phyloP scores from a whole-genome alignment of 2,113 vertebrate species.

The Diadophis punctatus region DNA sequence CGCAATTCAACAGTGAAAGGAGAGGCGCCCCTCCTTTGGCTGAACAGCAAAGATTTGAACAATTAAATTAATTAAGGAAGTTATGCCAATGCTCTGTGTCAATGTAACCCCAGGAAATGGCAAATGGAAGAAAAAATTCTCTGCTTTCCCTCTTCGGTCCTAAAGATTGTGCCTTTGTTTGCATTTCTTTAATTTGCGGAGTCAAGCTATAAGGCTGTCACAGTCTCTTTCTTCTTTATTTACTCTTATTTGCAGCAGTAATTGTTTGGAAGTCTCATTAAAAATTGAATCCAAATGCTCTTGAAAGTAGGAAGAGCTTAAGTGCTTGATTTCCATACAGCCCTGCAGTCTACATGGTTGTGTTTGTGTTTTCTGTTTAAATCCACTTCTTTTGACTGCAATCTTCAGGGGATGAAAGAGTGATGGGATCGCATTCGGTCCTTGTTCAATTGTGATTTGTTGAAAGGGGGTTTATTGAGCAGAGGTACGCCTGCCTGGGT shows the following conservation, averaged over 20 bases:
- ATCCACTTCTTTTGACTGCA: not conserved
- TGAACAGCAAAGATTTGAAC: constrained; percentile 39
- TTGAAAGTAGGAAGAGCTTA: constrained; percentile 11
- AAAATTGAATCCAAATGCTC: constrained; percentile 31
- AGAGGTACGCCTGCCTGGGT: not conserved
- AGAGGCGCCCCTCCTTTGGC: not conserved
- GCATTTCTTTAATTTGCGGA: constrained; percentile 26
- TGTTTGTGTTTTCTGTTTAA: not conserved
- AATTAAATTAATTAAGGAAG: constrained; percentile 56
- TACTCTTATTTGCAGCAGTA: constrained; percentile 12
- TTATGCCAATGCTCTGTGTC: constrained; percentile 31
- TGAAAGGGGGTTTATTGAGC: not conserved
- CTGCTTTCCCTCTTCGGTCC: not conserved
- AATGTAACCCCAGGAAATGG: constrained; percentile 16
- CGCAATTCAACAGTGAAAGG: not conserved
- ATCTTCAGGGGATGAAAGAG: not conserved
- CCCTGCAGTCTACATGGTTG: not conserved
- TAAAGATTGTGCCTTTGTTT: constrained; percentile 24
- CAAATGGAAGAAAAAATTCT: constrained; percentile 50
- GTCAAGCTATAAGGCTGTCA: not conserved
- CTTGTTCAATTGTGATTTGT: not conserved
- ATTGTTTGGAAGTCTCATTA: constrained; percentile 25
- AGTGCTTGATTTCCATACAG: not conserved
- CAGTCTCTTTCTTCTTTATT: not conserved
- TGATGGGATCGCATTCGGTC: too few species aligned